Base-by-base conservation (phyloP, 1,140 invertebrate species). In the Steinernema khuongi region DNA sequence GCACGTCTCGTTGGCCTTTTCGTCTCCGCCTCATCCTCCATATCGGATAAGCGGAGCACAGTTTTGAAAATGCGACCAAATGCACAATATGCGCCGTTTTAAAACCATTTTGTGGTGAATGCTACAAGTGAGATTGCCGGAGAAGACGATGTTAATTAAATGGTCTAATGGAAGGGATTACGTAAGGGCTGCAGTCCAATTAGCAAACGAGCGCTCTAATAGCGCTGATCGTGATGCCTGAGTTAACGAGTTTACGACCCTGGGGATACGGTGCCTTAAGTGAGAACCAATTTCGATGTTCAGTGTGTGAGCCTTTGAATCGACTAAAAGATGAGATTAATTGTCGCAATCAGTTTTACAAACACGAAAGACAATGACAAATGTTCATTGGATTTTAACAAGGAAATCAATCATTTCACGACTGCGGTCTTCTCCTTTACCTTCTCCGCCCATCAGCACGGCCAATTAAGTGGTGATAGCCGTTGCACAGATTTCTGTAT, bases 321-420 rank as follows among this genome's bases (percentile, higher is more conserved):
- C n/a, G 7, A 41, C 7, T n/a, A n/a, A 60, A 60, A 60, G 7
- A 14, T 26, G 50, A 60, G 22, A 60, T 60, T 60, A 60, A 60
- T 60, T 60, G 50, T 22, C 4, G 50, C 50, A 60, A 60, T 60
- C 50, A 60, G 50, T 60, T 41, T 60, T 14, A 14, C 50, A 60
- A 60, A 60, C 50, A 22, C 50, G 19, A 60, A 60, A 60, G 50
- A 60, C n/a, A n/a, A n/a, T n/a, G n/a, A n/a, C 50, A 60, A 60
- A 60, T 22, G 50, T 60, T 60, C 26, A 60, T 60, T 60, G 50
- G 14, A 60, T 60, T 60, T 60, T 60, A 60, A 60, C 50, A 60
- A 60, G 50, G 14, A 22, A 60, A 60, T 60, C 50, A 60, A 60
- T 60, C 50, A 60, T 60, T 60, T 60, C 14, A 14, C 50, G 50